Percentiles rank a stretch among this genome's conserved stretches.
phyloP scores from a whole-genome alignment of 2,113 vertebrate species.

The Rhabdomys dilectus region DNA sequence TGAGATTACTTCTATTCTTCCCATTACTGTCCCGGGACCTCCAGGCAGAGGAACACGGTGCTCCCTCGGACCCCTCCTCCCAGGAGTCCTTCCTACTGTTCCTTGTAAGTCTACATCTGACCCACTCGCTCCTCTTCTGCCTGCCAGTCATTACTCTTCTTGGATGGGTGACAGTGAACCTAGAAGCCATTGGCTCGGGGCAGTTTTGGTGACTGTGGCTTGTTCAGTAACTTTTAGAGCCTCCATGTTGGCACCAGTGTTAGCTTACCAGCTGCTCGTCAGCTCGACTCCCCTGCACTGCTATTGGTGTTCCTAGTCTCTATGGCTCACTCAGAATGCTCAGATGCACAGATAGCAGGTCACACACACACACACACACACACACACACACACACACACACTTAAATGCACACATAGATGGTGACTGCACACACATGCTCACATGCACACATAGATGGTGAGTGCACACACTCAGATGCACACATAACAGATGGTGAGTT shows the following conservation, averaged over 20 bases:
- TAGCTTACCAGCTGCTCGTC: too few species aligned
- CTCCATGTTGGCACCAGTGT: background rate
- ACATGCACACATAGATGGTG: too few species aligned
- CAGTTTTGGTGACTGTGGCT: background rate
- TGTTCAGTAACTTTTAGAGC: background rate
- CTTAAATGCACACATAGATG: too few species aligned
- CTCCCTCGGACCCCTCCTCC: background rate
- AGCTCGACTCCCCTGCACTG: background rate
- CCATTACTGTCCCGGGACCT: too few species aligned
- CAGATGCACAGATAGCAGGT: too few species aligned
- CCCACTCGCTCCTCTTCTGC: rapidly evolving
- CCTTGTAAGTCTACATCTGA: background rate
- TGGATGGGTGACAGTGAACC: background rate
- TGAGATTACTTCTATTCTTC: background rate
- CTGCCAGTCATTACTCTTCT: too few species aligned
- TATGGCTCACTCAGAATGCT: too few species aligned
- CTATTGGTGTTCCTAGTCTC: background rate
- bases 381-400: too few species aligned
- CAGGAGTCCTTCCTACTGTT: background rate
- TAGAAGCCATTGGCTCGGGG: background rate
- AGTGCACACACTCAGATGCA: too few species aligned
- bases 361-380: too few species aligned
- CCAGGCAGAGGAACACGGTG: background rate
- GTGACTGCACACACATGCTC: too few species aligned
- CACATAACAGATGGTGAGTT: too few species aligned